Evolutionary conservation across 2,113 vertebrate species (phyloP), one percentile per base, ranked within the genome.

Genomic region (Saccopteryx leptura): DNA sequence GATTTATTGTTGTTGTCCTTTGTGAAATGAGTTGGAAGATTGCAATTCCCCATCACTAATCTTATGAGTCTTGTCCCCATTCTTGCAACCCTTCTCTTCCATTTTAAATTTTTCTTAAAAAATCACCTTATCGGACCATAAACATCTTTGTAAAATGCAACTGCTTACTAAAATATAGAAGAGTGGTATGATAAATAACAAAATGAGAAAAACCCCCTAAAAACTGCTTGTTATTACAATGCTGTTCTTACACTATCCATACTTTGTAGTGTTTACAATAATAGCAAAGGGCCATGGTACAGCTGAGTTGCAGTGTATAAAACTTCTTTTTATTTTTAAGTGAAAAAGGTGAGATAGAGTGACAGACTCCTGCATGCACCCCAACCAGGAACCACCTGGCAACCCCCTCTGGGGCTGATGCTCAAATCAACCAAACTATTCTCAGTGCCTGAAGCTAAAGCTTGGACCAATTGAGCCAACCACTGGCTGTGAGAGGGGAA

Each of bases 71-170:
- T 50, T 65, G 17, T 46, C 4, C 46, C 26, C 61, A 19, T 21
- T 92, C 61, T 4, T 89, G 24, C 17, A 24, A 17, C 54, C 11
- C 28, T 58, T 33, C 58, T 50, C 60, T 69, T 28, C 15, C 17
- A 39, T 74, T 50, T 80, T 66, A 26, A 81, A 68, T 93, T 87
- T 31, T 31, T 69, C 21, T 79, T 94, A 4, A 82, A 82, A 61
- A 74, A n/a, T 88, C 26, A 74, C 54, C 18, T 14, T 83, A 26
- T 54, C 75, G 13, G 24, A 54, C 18, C 10, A 72, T 80, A 15
- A 13, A 48, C 24, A 72, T 71, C 61, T 78, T 88, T 71, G 15
- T 76, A 81, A 93, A 91, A 65, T 72, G n/a, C 8, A 48, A 93
- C 66, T 69, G 3, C n/a, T 39, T 89, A 21, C 54, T 76, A 76